Percentiles rank a stretch among this genome's conserved stretches.
These are phyloP conservation scores for Diprion similis DNA, from an alignment of 1,140 invertebrate species.

Conservation along the genomic window DNA sequence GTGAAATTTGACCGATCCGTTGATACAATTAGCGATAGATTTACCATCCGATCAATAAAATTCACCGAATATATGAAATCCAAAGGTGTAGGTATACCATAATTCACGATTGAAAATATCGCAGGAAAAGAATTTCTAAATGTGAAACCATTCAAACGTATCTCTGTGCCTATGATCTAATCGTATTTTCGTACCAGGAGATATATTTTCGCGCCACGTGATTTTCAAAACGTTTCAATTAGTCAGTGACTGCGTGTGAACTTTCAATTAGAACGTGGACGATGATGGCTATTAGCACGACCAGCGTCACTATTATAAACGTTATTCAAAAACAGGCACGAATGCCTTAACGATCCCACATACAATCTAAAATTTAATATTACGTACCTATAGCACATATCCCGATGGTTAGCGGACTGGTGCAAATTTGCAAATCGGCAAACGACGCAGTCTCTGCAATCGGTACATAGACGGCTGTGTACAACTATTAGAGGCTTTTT, in stretches of 20 bases:
- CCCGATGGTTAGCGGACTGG: not conserved
- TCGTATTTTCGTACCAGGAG: not conserved
- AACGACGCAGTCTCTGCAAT: not conserved
- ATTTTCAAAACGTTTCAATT: constrained; percentile 21
- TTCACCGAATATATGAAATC: too few species aligned
- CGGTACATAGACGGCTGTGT: too few species aligned
- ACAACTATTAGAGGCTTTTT: too few species aligned
- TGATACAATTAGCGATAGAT: too few species aligned
- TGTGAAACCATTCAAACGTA: not conserved
- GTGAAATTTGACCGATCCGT: too few species aligned
- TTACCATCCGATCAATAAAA: too few species aligned
- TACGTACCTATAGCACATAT: not conserved
- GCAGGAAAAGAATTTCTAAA: not conserved
- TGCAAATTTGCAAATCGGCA: not conserved
- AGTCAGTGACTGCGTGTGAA: constrained; percentile 19
- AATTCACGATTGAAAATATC: not conserved
- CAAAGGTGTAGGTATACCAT: too few species aligned
- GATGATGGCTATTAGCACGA: constrained; percentile 20
- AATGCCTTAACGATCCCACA: not conserved
- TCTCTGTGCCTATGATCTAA: not conserved
- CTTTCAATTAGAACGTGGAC: constrained; percentile 28
- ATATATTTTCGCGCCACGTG: not conserved
- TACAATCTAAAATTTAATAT: not conserved
- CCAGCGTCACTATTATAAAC: not conserved
- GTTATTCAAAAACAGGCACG: not conserved